phyloP scores from a whole-genome alignment of 2,113 vertebrate species.

The Eurypyga helias region DNA sequence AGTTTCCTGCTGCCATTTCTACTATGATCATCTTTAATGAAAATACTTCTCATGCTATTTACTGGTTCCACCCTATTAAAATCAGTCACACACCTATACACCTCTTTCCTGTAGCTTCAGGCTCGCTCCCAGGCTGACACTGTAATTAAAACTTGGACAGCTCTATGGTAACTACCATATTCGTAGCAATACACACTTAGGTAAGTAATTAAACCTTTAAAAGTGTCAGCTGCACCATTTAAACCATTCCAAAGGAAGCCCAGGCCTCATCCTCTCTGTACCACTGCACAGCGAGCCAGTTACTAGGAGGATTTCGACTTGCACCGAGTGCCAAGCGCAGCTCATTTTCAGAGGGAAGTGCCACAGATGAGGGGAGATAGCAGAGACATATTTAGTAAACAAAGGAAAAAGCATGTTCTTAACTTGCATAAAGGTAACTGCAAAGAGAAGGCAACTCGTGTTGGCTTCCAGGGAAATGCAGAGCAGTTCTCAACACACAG shows the following conservation, averaged over 20 bases:
- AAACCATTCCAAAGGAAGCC: not conserved
- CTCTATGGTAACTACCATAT: not conserved
- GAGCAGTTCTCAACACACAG: not conserved
- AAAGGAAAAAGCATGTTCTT: not conserved
- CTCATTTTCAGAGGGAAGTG: not conserved
- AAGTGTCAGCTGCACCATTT: not conserved
- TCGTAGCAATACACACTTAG: rapidly evolving
- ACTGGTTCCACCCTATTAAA: not conserved
- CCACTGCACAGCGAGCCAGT: rapidly evolving
- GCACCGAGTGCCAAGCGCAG: not conserved
- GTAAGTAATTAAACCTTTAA: not conserved
- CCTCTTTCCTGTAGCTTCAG: too few relatives aligned
- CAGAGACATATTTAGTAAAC: not conserved
- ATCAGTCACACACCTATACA: not conserved
- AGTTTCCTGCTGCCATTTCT: not conserved
- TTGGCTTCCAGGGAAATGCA: not conserved
- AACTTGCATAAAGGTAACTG: not conserved
- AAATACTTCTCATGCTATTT: not conserved
- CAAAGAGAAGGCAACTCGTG: not conserved
- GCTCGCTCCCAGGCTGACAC: not conserved
- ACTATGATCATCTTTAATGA: not conserved
- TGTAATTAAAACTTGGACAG: not conserved
- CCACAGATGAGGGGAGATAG: not conserved
- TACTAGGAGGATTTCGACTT: not conserved
- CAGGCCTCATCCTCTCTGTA: not conserved